phyloP scores from a whole-genome alignment of 1,140 invertebrate species.

The Dendroctonus valens region DNA sequence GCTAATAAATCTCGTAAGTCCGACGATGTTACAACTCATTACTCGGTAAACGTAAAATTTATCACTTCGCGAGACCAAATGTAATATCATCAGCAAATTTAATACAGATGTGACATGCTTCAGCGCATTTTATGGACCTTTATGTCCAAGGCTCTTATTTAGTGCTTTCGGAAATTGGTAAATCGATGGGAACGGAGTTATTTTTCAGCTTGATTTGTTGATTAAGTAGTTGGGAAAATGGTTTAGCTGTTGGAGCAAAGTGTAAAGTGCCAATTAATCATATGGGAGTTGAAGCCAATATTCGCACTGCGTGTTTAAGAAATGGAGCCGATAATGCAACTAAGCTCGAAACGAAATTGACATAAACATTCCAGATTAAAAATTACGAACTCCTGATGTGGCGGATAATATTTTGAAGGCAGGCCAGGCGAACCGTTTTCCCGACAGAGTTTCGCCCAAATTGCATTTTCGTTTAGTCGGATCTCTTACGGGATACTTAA shows the following conservation, averaged over 20 bases:
- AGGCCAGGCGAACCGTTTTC: not conserved
- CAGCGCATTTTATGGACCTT: constrained; percentile 1
- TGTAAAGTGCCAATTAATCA: too few relatives aligned
- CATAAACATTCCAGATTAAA: too few relatives aligned
- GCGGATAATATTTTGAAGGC: not conserved
- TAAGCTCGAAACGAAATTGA: too few relatives aligned
- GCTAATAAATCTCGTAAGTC: constrained; percentile 1
- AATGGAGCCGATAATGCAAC: too few relatives aligned
- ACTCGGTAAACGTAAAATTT: constrained; percentile 6
- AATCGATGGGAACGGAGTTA: too few relatives aligned
- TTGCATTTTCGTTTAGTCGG: not conserved
- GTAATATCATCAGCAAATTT: constrained; percentile 4
- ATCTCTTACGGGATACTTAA: not conserved
- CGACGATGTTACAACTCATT: not conserved
- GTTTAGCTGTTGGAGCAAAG: too few relatives aligned
- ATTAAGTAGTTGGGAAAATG: too few relatives aligned
- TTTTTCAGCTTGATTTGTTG: too few relatives aligned
- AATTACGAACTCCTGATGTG: not conserved
- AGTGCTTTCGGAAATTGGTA: not conserved
- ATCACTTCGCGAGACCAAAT: constrained; percentile 1
- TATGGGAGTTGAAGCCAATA: too few relatives aligned
- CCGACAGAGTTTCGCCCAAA: not conserved
- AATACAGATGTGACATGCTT: not conserved
- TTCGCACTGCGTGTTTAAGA: too few relatives aligned
- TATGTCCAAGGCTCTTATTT: not conserved